Base-by-base conservation (phyloP, 2,113 vertebrate species). In the Macroglossus sobrinus region DNA sequence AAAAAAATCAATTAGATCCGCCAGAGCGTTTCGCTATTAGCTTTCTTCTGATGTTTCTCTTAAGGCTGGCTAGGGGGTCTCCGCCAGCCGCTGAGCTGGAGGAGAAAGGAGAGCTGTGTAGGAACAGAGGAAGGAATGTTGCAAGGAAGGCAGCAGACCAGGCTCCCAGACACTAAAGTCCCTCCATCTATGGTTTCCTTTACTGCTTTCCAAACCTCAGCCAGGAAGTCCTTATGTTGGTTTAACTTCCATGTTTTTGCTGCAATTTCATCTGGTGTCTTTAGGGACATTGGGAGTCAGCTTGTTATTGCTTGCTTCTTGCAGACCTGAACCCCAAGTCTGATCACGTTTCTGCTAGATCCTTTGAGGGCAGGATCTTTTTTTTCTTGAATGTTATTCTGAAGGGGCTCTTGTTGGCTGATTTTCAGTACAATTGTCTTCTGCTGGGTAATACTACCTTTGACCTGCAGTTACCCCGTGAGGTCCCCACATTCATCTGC, bases 1-100 rank as follows among this genome's bases (percentile, higher is more conserved):
- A 93, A 96, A 97, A 97, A 98, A 97, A 98, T 98, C 98, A 97
- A 97, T 98, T 98, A 97, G 96, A 96, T 97, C 89, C 53, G 64
- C 96, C 82, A 8, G 35, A 97, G 91, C 74, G 18, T 96, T 97
- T 97, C 13, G 0, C 96, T 97, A 94, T 96, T 97, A 97, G 93
- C 93, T 97, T 97, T 89, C 96, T 96, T 97, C 96, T 97, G 97
- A 97, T 97, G 97, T 95, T 96, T 97, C 87, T 97, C 93, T 95
- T 76, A 93, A 88, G 86, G 85, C 57, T 89, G 95, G 87, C 75
- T 26, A 3, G 33, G 69, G 81, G 74, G 88, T 95, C 90, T 79
- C 91, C 14, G 26, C 28, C 53, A 64, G 88, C 40, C 2, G 22
- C 19, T 0, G 1, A 18, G 28, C 55, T 72, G 61, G 61, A 95